Evolutionary conservation across 1,140 invertebrate genomes (phyloP).

Genomic region (Hyphantria cunea): DNA sequence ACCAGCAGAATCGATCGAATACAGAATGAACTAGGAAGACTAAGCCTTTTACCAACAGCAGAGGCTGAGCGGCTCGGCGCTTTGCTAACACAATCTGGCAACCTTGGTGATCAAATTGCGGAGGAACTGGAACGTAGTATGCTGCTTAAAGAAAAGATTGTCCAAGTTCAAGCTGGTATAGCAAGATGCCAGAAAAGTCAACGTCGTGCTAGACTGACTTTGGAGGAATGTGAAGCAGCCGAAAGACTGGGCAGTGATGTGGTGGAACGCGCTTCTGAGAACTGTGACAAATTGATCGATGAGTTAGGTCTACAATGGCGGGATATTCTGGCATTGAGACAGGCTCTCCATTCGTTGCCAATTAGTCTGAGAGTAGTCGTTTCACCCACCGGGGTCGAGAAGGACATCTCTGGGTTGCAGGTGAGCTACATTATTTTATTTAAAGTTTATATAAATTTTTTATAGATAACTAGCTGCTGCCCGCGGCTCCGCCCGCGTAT

Average conservation of each 20-base stretch:
- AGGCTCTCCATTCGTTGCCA: conserved; percentile 88
- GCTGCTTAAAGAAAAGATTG: conserved; percentile 86
- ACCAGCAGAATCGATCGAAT: conserved; percentile 88
- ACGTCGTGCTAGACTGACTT: conserved; percentile 82
- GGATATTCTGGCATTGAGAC: conserved; percentile 87
- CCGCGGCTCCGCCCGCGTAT: no score
- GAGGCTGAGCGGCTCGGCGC: conserved; percentile 89
- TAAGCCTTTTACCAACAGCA: conserved; percentile 86
- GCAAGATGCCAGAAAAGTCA: conserved; percentile 85
- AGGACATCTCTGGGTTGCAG: conserved; percentile 87
- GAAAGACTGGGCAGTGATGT: conserved; percentile 87
- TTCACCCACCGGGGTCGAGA: conserved; percentile 87
- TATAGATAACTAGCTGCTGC: no score
- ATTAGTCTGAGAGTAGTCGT: conserved; percentile 87
- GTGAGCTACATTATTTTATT: conserved; percentile 36
- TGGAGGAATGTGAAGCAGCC: conserved; percentile 87
- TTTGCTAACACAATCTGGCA: conserved; percentile 85
- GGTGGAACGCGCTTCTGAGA: conserved; percentile 86
- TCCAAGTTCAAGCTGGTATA: conserved; percentile 86
- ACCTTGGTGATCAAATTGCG: conserved; percentile 85
- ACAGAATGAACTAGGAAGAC: conserved; percentile 88
- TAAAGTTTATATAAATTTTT: background rate
- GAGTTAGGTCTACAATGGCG: conserved; percentile 87
- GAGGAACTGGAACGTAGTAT: conserved; percentile 89
- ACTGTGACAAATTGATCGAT: conserved; percentile 85